These are phyloP conservation scores for Clivina fossor DNA, from an alignment of 2,888 invertebrate species.

Conservation along the genomic window DNA sequence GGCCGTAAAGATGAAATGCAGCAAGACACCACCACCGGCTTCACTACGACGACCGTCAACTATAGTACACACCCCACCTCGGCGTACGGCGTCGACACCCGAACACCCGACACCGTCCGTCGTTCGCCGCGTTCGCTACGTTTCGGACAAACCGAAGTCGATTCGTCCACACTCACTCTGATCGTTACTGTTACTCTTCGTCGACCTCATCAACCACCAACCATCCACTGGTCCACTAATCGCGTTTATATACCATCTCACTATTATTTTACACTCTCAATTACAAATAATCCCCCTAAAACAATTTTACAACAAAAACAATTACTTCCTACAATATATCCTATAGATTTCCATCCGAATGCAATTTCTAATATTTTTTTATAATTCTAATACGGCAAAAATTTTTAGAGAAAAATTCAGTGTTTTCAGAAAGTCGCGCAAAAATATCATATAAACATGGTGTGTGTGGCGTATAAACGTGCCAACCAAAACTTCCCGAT, in stretches of 20 bases:
- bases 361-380: too few relatives aligned
- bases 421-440: background rate
- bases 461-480: constrained; percentile 11
- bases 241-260: constrained; percentile 1
- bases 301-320: too few relatives aligned
- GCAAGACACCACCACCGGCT: constrained; percentile 32
- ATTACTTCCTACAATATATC: too few relatives aligned
- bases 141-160: constrained; percentile 18
- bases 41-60: constrained; percentile 23
- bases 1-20: constrained; percentile 22
- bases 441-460: constrained; percentile 16
- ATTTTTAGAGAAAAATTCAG: background rate
- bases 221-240: constrained; percentile 4
- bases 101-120: constrained; percentile 27
- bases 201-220: background rate
- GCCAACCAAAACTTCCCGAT: constrained; percentile 16
- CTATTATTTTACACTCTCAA: background rate
- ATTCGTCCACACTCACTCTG: background rate
- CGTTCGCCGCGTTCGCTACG: constrained; percentile 24
- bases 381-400: background rate
- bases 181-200: background rate
- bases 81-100: constrained; percentile 21
- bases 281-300: too few relatives aligned
- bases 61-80: constrained; percentile 34
- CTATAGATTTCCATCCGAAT: too few relatives aligned